phyloP scores from a whole-genome alignment of 1,140 invertebrate species.

The Anadara kagoshimensis region DNA sequence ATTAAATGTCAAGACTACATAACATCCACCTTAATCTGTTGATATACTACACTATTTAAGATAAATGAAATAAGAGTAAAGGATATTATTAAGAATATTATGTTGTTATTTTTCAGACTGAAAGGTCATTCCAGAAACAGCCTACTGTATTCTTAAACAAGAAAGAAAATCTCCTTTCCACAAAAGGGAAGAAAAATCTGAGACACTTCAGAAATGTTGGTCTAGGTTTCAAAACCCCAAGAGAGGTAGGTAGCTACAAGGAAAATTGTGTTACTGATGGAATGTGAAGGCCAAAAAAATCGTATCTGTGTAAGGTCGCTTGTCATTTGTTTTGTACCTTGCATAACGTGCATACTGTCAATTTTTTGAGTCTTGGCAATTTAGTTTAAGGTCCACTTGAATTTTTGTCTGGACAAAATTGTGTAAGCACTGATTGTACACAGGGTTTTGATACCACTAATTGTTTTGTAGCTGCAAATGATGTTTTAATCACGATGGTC shows the following conservation, averaged over 20 bases:
- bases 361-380: too few species aligned
- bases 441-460: too few species aligned
- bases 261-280: not conserved
- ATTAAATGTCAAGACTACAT: too few species aligned
- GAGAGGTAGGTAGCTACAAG: conserved; percentile 83
- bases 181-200: conserved; percentile 75
- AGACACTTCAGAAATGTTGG: conserved; percentile 95
- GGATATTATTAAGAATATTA: not conserved
- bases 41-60: too few species aligned
- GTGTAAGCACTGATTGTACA: too few species aligned
- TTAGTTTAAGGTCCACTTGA: too few species aligned
- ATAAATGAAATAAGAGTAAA: too few species aligned
- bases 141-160: conserved; percentile 95
- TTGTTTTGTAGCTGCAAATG: conserved; percentile 27
- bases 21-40: too few species aligned
- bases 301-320: too few species aligned
- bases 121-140: conserved; percentile 97
- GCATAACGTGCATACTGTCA: too few species aligned
- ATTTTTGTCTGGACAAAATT: too few species aligned
- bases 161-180: conserved; percentile 77
- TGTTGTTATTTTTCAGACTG: conserved; percentile 80
- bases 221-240: conserved; percentile 98
- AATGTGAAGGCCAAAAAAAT: not conserved
- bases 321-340: too few species aligned
- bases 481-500: conserved; percentile 59